These are phyloP conservation scores for Drosophila tristis DNA, from an alignment of 1,140 invertebrate species.

Conservation along the genomic window DNA sequence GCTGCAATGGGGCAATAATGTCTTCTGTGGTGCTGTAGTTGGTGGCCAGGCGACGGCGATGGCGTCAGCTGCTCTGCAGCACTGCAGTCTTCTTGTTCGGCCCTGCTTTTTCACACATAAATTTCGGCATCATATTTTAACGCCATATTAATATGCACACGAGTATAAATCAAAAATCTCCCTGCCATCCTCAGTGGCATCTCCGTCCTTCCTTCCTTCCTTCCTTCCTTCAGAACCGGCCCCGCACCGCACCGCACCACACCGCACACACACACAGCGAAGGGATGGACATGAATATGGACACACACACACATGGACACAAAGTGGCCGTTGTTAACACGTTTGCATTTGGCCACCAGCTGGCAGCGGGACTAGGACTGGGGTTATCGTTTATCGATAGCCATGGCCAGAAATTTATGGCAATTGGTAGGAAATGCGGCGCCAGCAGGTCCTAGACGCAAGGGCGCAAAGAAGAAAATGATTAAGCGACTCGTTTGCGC, in stretches of 20 bases:
- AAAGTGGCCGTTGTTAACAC: conserved; percentile 77
- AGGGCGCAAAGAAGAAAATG: conserved; percentile 8
- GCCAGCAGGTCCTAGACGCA: conserved; percentile 38
- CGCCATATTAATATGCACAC: conserved; percentile 82
- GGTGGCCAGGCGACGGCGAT: conserved; percentile 19
- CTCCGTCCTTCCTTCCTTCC: not conserved
- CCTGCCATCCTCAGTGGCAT: not conserved
- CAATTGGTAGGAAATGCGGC: conserved; percentile 58
- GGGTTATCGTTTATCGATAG: conserved; percentile 78
- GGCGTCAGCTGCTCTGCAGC: conserved; percentile 2
- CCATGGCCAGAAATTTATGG: conserved; percentile 47
- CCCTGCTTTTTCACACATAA: conserved; percentile 72
- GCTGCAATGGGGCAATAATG: conserved; percentile 55
- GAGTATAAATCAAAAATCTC: conserved; percentile 70
- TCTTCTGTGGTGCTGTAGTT: conserved; percentile 59
- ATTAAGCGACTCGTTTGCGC: conserved; percentile 33
- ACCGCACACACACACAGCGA: not conserved
- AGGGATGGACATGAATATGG: not conserved
- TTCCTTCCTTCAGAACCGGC: not conserved
- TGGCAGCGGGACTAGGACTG: conserved; percentile 9
- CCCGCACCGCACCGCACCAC: conserved; percentile 4
- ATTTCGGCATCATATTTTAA: conserved; percentile 81
- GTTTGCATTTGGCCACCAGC: conserved; percentile 70
- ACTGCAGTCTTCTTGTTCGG: conserved; percentile 23
- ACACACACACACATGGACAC: conserved; percentile 25